phyloP scores from a whole-genome alignment of 2,113 vertebrate genomes.

The Nothoprocta perdicaria region DNA sequence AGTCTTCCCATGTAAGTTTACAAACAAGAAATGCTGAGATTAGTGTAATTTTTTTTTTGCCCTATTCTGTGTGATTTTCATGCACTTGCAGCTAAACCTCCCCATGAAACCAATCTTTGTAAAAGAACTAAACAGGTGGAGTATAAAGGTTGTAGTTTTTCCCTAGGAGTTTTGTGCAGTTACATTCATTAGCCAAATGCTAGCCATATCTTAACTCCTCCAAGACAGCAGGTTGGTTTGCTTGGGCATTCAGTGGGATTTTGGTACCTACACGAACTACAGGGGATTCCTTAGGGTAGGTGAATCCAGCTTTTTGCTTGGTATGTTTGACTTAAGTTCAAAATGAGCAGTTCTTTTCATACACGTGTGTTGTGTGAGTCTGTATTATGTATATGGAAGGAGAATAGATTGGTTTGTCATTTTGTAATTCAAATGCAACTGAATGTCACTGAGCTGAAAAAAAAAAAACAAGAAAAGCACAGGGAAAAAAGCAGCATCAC shows the following conservation, averaged over 20 bases:
- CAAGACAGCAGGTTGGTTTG: not conserved
- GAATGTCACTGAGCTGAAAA: constrained; percentile 27
- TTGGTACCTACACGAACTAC: accelerated
- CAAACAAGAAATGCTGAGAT: not conserved
- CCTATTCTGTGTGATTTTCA: not conserved
- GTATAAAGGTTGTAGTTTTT: not conserved
- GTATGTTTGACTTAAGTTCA: not conserved
- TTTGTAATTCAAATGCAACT: constrained; percentile 44
- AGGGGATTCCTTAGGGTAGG: not conserved
- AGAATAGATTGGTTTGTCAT: constrained; percentile 7
- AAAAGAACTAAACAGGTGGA: not conserved
- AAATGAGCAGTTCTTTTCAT: not conserved
- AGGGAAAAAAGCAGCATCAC: not conserved
- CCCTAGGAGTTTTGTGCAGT: accelerated
- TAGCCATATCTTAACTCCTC: not conserved
- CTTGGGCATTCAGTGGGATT: not conserved
- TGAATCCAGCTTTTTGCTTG: not conserved
- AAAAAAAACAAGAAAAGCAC: not conserved
- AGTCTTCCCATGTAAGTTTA: not conserved
- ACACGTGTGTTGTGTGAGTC: not conserved
- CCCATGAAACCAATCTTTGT: not conserved
- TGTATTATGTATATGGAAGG: not conserved
- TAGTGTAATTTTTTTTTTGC: constrained; percentile 9
- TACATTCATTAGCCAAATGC: not conserved
- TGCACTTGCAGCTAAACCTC: not conserved